Evolutionary conservation across 1,140 invertebrate species (phyloP).

Genomic region (Gonioctena quinquepunctata): DNA sequence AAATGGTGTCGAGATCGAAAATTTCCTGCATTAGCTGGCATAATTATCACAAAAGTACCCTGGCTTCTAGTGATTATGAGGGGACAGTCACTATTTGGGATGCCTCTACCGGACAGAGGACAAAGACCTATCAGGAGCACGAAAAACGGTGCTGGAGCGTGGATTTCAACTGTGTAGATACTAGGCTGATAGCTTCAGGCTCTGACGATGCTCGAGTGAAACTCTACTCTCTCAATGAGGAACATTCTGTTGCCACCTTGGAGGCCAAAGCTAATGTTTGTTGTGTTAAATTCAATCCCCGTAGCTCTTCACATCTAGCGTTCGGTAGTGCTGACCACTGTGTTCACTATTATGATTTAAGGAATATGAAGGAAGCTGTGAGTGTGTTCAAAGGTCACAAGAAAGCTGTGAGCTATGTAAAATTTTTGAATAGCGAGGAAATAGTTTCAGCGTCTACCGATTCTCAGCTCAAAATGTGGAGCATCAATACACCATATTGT

Average conservation of each 20-base stretch:
- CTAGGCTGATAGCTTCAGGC: conserved; percentile 88
- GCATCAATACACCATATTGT: conserved; percentile 78
- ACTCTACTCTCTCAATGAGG: conserved; percentile 87
- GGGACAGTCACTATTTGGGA: conserved; percentile 95
- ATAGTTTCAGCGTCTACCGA: conserved; percentile 96
- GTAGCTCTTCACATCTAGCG: conserved; percentile 82
- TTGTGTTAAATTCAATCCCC: conserved; percentile 95
- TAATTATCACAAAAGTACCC: conserved; percentile 81
- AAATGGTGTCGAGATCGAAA: conserved; percentile 94
- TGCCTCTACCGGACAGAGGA: conserved; percentile 76
- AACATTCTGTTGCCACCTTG: conserved; percentile 84
- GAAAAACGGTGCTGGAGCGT: conserved; percentile 97
- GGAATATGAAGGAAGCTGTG: conserved; percentile 82
- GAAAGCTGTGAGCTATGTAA: conserved; percentile 96
- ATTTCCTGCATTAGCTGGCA: conserved; percentile 96
- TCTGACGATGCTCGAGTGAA: conserved; percentile 95
- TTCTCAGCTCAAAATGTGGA: conserved; percentile 93
- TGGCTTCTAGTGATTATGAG: conserved; percentile 95
- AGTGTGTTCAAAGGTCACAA: conserved; percentile 89
- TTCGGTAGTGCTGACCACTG: conserved; percentile 97
- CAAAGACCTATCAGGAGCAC: conserved; percentile 83
- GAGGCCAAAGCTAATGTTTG: conserved; percentile 95
- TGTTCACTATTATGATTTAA: conserved; percentile 94
- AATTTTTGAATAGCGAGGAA: conserved; percentile 87
- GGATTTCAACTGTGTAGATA: conserved; percentile 93